These are phyloP conservation scores for Calephelis virginiensis DNA, from an alignment of 1,140 invertebrate species.

Conservation along the genomic window DNA sequence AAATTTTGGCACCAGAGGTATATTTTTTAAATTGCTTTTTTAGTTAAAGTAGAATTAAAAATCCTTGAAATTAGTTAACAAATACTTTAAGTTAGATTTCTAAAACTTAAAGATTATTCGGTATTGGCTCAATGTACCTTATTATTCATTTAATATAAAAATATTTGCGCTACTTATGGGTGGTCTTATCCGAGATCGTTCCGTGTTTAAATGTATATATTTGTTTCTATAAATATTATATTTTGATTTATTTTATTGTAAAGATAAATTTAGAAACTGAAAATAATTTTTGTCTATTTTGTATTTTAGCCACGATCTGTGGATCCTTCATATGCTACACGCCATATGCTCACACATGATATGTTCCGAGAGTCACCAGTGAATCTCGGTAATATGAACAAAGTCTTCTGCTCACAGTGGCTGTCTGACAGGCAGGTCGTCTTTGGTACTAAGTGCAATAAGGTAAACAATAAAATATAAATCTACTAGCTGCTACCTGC, in stretches of 20 bases:
- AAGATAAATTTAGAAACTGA: background rate
- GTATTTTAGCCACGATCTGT: constrained; percentile 80
- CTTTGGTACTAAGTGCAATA: constrained; percentile 98
- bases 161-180: no score
- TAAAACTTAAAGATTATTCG: no score
- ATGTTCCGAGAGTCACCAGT: constrained; percentile 92
- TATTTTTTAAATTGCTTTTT: background rate
- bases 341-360: constrained; percentile 92
- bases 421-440: constrained; percentile 95
- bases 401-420: constrained; percentile 98
- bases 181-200: no score
- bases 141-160: no score
- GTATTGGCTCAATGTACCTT: no score
- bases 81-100: background rate
- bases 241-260: no score
- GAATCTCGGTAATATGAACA: constrained; percentile 92
- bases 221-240: no score
- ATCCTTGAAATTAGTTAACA: background rate
- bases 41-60: background rate
- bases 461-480: constrained; percentile 79
- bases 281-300: constrained; percentile 15
- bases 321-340: constrained; percentile 87
- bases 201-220: no score
- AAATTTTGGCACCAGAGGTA: constrained; percentile 85
- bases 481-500: no score